Evolutionary conservation across 2,797 vertebrate genomes (phyloP), one percentile per base, ranked within the genome.

Genomic region (Argentina silus): DNA sequence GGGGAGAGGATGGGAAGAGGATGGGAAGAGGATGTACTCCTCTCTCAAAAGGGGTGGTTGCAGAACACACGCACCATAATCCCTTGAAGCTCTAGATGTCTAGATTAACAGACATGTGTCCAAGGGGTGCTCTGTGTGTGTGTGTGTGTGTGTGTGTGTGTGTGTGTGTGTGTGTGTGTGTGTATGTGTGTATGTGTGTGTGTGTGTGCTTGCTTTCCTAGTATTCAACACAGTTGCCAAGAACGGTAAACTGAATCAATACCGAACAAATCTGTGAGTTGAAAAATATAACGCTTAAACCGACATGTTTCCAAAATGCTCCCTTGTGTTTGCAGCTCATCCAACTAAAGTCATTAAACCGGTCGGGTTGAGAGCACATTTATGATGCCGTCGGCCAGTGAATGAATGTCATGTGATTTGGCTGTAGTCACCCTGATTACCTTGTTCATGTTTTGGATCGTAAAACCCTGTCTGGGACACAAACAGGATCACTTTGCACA

Each of bases 151-250:
- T 19, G 43, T 15, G 10, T 47, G 55, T 60, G 21, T 19, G 48
- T 43, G 48, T 63, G 23, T 23, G 50, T 68, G 47, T 68, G 57
- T 63, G 59, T 71, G 42, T 48, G 42, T 60, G 69, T 60, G 56
- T 48, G 56, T 60, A 36, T 70, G 53, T 43, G 63, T 57, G 17
- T 23, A 68, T 72, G 69, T 80, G 12, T 78, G 43, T 44, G 12
- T 48, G 56, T n/a, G 14, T n/a, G n/a, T n/a, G n/a, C n/a, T n/a
- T n/a, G n/a, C n/a, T n/a, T n/a, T n/a, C 17, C 45, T 23, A 21
- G 17, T 21, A 11, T 9, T 67, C 10, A 55, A n/a, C n/a, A n/a
- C n/a, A n/a, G n/a, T n/a, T n/a, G n/a, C n/a, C n/a, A n/a, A n/a
- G n/a, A n/a, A n/a, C n/a, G n/a, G n/a, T 36, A 36, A 36, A 36